These are phyloP conservation scores for Platichthys flesus DNA, from an alignment of 2,113 vertebrate genomes.

Conservation along the genomic window DNA sequence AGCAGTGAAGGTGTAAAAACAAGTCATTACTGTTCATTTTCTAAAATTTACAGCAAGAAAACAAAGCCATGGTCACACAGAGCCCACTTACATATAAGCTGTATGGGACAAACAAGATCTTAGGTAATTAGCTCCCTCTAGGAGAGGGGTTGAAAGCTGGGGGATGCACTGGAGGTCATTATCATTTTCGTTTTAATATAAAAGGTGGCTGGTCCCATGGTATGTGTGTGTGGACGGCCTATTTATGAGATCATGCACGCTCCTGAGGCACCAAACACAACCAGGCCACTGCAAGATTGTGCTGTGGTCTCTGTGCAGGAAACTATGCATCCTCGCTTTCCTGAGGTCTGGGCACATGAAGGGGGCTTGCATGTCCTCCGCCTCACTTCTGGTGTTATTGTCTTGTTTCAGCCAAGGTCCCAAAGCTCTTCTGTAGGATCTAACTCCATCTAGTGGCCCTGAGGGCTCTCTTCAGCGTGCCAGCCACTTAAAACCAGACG, in stretches of 20 bases:
- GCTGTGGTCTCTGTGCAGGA: slow-evolving; percentile 57
- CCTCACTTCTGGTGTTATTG: slow-evolving; percentile 58
- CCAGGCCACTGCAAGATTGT: slow-evolving; percentile 38
- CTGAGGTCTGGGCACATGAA: slow-evolving; percentile 47
- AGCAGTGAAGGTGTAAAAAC: slow-evolving; percentile 2
- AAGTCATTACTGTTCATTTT: not conserved
- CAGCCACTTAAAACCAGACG: slow-evolving; percentile 6
- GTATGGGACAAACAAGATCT: slow-evolving; percentile 42
- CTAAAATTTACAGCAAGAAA: not conserved
- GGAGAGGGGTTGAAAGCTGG: slow-evolving; percentile 53
- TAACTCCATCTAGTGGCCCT: slow-evolving; percentile 86
- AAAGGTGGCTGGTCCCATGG: slow-evolving; percentile 67
- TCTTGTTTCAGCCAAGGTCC: slow-evolving; percentile 55
- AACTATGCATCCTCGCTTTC: slow-evolving; percentile 51
- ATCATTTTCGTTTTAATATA: slow-evolving; percentile 77
- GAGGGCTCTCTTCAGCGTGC: slow-evolving; percentile 61
- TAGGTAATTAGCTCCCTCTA: slow-evolving; percentile 64
- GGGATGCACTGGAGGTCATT: slow-evolving; percentile 59
- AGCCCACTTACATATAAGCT: slow-evolving; percentile 1
- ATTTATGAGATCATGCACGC: slow-evolving; percentile 51
- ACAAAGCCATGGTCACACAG: slow-evolving; percentile 12
- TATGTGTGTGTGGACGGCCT: slow-evolving; percentile 43
- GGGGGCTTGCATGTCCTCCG: slow-evolving; percentile 46
- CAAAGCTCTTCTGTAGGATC: slow-evolving; percentile 79
- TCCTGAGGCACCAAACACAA: slow-evolving; percentile 41